phyloP scores from a whole-genome alignment of 1,140 invertebrate genomes.

The Drosophila tsacasi region DNA sequence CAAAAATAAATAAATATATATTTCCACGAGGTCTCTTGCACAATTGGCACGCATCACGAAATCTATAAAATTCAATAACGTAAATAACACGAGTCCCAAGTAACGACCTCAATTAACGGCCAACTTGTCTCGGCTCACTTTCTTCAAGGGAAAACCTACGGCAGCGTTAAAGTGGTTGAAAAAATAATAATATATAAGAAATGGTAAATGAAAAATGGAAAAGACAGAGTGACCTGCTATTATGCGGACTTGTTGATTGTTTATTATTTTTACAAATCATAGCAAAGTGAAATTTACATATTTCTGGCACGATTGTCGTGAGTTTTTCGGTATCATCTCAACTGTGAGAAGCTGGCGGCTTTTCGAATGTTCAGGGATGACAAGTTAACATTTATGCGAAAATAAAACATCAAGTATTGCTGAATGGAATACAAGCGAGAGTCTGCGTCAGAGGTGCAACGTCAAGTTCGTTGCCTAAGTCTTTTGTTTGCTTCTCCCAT shows the following conservation, averaged over 20 bases:
- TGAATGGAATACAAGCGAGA: slow-evolving; percentile 21
- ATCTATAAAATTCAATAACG: slow-evolving; percentile 54
- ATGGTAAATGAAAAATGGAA: slow-evolving; percentile 32
- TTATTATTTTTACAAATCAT: slow-evolving; percentile 56
- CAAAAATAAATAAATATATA: slow-evolving; percentile 56
- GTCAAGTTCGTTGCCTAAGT: slow-evolving; percentile 49
- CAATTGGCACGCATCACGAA: slow-evolving; percentile 58
- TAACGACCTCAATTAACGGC: slow-evolving; percentile 65
- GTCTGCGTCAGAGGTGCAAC: slow-evolving; percentile 5
- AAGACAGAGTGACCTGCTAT: slow-evolving; percentile 33
- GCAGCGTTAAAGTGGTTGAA: slow-evolving; percentile 7
- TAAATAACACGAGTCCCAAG: slow-evolving; percentile 26
- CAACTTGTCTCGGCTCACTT: slow-evolving; percentile 58
- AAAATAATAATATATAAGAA: slow-evolving; percentile 36
- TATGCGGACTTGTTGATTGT: slow-evolving; percentile 41
- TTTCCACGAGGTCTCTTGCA: slow-evolving; percentile 46
- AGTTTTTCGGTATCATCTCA: slow-evolving; percentile 18
- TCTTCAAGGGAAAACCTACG: slow-evolving; percentile 66
- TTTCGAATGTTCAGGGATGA: slow-evolving; percentile 19
- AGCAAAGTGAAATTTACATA: slow-evolving; percentile 70
- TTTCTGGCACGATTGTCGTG: slow-evolving; percentile 70
- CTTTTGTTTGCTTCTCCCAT: slow-evolving; percentile 60
- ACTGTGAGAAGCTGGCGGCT: slow-evolving; percentile 21
- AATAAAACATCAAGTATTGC: slow-evolving; percentile 24
- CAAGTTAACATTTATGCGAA: slow-evolving; percentile 34